Evolutionary conservation across 1,140 invertebrate species (phyloP), one percentile per base, ranked within the genome.

Genomic region (Lucilia cuprina): DNA sequence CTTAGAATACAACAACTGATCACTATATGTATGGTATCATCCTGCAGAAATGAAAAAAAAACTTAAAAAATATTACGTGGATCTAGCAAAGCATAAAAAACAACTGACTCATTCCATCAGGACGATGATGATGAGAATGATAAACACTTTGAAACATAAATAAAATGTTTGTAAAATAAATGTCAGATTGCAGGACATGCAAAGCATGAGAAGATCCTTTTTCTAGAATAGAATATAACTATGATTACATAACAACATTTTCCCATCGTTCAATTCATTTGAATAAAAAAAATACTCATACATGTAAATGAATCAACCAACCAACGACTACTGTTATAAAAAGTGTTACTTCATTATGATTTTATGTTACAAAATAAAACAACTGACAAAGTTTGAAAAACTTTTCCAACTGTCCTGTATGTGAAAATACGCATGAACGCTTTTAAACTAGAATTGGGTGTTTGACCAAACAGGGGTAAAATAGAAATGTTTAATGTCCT

Each of bases 101-200:
- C 65, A 49, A 80, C 77, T 80, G 77, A 80, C 77, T 80, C 77
- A 80, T 80, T 41, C n/a, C 7, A 47, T 78, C n/a, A 78, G 5
- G 8, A 21, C 3, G 47, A 80, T 80, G 77, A 50, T n/a, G 75
- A 1, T 41, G 5, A 47, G 0, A 7, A 49, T 47, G 77, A 78
- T 25, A 34, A 17, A 19, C 34, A 78, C 35, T 25, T 41, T 41
- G 17, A 75, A 14, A 13, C 25, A 75, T 14, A 41, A 78, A 78
- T 41, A 34, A 78, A 75, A 34, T 25, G 41, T 49, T 5, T 41
- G 25, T 50, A 80, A 78, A n/a, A n/a, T 25, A 80, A 30, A 80
- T n/a, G 41, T 80, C 77, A 80, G 77, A 80, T 80, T 80, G 77
- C 77, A 80, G 47, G n/a, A 21, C 77, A 50, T 80, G 47, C 8